Base-by-base conservation (phyloP, 2,113 vertebrate genomes). In the Tetraodon nigroviridis region DNA sequence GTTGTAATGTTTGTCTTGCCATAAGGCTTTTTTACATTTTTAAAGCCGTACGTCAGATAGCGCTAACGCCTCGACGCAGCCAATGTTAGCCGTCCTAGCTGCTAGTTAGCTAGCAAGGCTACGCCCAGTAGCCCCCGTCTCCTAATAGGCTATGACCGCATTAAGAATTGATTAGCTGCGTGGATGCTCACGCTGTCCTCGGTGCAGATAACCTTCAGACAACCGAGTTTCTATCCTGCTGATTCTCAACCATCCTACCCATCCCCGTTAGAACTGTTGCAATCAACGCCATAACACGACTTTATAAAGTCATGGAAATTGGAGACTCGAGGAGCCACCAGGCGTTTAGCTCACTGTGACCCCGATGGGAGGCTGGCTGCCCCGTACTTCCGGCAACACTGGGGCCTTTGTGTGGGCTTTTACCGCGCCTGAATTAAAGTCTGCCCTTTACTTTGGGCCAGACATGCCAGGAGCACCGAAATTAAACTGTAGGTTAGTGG, bases 81-180 rank as follows among this genome's bases (percentile, higher is more conserved):
- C 58, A 65, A n/a, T 21, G 50, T 69, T 78, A 78, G 76, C 80
- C 10, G 15, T 51, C 6, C 18, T 55, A 3, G 57, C 44, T 57
- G 72, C 71, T 82, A 77, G 83, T 71, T 75, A 73, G 83, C 73
- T 73, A 63, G 61, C 78, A 7, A 79, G 78, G 65, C 80, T n/a
- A 81, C 85, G 80, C 83, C 83, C 83, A 73, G 44, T 41, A 45
- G 42, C 55, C 49, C 29, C 56, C 17, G 40, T 51, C 48, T 20
- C 32, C 5, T 46, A 27, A 47, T 27, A 11, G 48, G 8, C 49
- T 24, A 21, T 14, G 19, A 47, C 21, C n/a, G 3, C 61, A 17
- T 2, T 3, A 27, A 18, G 7, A 17, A 16, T 32, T 18, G 5
- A n/a, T 50, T 21, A 47, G 4, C 22, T 6, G 15, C 24, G 22